Evolutionary conservation across 2,113 vertebrate genomes (phyloP).

Genomic region (Tragelaphus buxtoni): DNA sequence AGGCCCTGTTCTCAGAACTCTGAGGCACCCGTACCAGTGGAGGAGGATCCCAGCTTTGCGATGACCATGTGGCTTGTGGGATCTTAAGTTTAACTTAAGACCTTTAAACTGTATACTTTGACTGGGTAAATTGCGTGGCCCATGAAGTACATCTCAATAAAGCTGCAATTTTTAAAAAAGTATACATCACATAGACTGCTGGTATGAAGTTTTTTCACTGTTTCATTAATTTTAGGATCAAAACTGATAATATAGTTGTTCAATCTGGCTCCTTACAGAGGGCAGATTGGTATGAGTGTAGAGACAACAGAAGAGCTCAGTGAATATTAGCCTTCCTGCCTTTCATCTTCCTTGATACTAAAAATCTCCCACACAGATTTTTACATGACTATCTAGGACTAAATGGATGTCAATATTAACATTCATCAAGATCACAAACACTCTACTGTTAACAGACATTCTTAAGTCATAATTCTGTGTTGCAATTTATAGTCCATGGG

Average conservation of each 20-base stretch:
- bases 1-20: not conserved
- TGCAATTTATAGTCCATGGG: not conserved
- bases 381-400: not conserved
- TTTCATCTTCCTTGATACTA: not conserved
- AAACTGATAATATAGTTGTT: not conserved
- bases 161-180: not conserved
- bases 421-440: not conserved
- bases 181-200: not conserved
- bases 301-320: not conserved
- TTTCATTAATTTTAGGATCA: constrained; percentile 3
- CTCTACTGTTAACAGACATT: not conserved
- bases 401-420: not conserved
- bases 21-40: not conserved
- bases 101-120: not conserved
- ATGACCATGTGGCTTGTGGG: not conserved
- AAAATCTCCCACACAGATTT: not conserved
- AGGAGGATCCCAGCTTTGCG: not conserved
- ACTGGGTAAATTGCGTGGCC: not conserved
- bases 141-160: not conserved
- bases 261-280: not conserved
- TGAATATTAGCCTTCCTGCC: not conserved
- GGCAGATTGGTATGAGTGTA: not conserved
- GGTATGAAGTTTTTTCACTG: not conserved
- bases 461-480: not conserved
- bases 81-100: not conserved